phyloP scores from a whole-genome alignment of 2,797 vertebrate species.

The Myioborus miniatus region DNA sequence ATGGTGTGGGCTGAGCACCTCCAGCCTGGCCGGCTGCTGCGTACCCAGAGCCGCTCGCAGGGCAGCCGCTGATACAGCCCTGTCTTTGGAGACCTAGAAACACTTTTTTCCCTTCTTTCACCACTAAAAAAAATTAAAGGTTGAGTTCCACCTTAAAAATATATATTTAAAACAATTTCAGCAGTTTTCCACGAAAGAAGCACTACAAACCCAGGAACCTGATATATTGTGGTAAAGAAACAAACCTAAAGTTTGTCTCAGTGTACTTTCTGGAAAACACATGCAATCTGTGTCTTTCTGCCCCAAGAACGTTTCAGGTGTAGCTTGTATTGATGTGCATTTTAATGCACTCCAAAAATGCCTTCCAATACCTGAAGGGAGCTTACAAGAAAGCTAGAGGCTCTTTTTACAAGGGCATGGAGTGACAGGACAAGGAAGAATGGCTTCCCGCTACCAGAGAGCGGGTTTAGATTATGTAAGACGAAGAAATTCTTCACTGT shows the following conservation, averaged over 20 bases:
- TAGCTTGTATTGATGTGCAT: not conserved
- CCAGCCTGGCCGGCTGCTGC: not conserved
- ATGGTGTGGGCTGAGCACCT: fast-evolving
- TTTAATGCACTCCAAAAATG: not conserved
- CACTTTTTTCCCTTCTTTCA: not conserved
- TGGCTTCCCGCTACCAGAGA: not conserved
- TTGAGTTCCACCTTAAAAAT: not conserved
- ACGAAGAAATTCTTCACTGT: not conserved
- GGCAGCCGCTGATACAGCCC: fast-evolving
- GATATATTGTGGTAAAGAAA: not conserved
- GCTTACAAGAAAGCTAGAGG: not conserved
- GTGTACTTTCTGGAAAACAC: not conserved
- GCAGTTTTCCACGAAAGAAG: not conserved
- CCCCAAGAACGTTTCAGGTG: not conserved
- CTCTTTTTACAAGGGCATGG: not conserved
- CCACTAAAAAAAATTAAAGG: not conserved
- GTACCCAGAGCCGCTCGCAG: fast-evolving
- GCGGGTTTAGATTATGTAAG: not conserved
- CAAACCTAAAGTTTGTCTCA: not conserved
- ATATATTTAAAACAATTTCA: not conserved
- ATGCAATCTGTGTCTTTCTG: not conserved
- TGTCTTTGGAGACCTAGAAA: not conserved
- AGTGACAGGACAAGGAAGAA: not conserved
- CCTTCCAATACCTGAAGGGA: not conserved
- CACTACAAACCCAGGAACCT: not conserved